Percentiles rank a stretch among this genome's conserved stretches.
Evolutionary conservation across 2,888 invertebrate species (phyloP).

Genomic region (Sisyra nigra): DNA sequence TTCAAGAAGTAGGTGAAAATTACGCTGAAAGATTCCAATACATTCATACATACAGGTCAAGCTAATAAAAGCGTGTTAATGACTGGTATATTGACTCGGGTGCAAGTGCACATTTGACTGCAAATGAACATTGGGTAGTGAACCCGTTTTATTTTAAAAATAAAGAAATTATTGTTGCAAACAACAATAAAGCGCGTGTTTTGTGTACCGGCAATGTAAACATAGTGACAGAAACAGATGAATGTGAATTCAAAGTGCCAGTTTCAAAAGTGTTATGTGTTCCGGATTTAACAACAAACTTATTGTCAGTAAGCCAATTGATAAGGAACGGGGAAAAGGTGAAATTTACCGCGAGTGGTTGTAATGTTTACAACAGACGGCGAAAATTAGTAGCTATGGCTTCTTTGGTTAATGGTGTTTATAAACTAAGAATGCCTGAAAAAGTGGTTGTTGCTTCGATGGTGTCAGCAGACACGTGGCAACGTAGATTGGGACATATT

Average conservation of each 20-base stretch:
- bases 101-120: not conserved
- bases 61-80: too few relatives aligned
- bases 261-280: too few relatives aligned
- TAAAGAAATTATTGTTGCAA: conserved; percentile 5
- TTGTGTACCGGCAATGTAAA: conserved; percentile 5
- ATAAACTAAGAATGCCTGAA: not conserved
- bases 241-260: too few relatives aligned
- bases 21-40: too few relatives aligned
- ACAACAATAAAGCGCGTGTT: conserved; percentile 4
- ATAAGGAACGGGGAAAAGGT: not conserved
- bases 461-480: too few relatives aligned
- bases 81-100: conserved; percentile 2
- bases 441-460: too few relatives aligned
- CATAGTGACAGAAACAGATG: not conserved
- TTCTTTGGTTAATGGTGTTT: not conserved
- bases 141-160: not conserved
- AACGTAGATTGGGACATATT: too few relatives aligned
- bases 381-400: not conserved
- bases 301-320: not conserved
- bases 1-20: too few relatives aligned
- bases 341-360: too few relatives aligned
- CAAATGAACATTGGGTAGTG: not conserved
- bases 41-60: too few relatives aligned
- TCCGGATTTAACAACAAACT: too few relatives aligned
- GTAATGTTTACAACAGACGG: too few relatives aligned